Percentiles rank a stretch among this genome's conserved stretches.
Conservation (phyloP, 2,113 vertebrate species). For the Cyanoderma ruficeps region DNA sequence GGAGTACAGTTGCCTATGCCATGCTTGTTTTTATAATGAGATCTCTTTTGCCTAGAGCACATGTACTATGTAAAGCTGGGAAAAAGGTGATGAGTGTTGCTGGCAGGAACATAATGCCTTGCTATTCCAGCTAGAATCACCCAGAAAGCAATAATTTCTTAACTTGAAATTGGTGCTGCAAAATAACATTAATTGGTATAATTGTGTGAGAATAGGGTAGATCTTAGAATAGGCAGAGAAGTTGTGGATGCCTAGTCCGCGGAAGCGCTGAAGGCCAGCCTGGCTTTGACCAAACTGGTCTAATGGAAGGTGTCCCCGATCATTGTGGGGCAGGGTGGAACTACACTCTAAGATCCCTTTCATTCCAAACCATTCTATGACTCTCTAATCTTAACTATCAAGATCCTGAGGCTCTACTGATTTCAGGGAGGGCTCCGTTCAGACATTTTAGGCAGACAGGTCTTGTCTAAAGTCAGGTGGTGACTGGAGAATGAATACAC, state of each 20-base stretch:
- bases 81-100: slow-evolving; percentile 26
- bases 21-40: slow-evolving; percentile 1
- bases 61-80: neutral
- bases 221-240: neutral
- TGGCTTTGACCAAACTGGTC: neutral
- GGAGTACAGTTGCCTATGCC: neutral
- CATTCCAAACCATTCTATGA: neutral
- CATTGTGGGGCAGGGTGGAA: neutral
- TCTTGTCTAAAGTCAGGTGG: neutral
- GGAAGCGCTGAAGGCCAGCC: neutral
- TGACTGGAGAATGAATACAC: neutral
- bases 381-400: neutral
- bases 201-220: neutral
- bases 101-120: neutral
- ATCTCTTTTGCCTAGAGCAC: neutral
- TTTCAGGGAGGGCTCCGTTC: neutral
- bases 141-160: neutral
- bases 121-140: slow-evolving; percentile 20
- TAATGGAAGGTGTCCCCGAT: neutral
- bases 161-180: neutral
- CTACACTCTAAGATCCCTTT: neutral
- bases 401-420: neutral
- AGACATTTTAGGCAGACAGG: neutral
- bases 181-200: neutral
- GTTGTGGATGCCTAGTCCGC: neutral